Evolutionary conservation across 2,113 vertebrate species (phyloP).

Genomic region (Capra hircus): DNA sequence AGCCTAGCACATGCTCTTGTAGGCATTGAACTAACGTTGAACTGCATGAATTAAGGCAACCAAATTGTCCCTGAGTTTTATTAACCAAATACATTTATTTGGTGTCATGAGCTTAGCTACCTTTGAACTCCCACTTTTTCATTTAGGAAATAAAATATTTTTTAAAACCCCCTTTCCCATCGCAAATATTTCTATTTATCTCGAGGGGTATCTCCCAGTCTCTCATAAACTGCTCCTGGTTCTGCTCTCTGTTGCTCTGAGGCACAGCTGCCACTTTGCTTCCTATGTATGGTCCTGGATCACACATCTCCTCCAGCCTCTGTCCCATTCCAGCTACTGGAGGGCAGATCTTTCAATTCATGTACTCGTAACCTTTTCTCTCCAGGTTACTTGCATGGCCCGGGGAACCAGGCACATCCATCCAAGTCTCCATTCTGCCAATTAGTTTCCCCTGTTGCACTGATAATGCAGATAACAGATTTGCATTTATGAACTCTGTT

Average conservation of each 20-base stretch:
- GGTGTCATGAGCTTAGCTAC: not conserved
- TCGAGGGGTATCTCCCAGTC: not conserved
- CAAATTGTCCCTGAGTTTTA: not conserved
- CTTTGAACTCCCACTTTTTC: not conserved
- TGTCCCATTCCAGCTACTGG: not conserved
- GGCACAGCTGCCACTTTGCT: not conserved
- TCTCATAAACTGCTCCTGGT: not conserved
- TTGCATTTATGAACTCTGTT: not conserved
- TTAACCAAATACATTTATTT: not conserved
- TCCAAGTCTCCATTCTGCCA: not conserved
- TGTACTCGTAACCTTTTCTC: not conserved
- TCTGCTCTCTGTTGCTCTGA: not conserved
- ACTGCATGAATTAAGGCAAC: not conserved
- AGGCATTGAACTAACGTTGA: not conserved
- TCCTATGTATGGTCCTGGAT: not conserved
- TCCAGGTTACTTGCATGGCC: not conserved
- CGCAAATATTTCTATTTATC: not conserved
- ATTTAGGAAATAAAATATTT: not conserved
- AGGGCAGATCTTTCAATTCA: not conserved
- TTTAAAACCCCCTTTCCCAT: not conserved
- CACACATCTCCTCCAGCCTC: not conserved
- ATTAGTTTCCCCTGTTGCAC: not conserved
- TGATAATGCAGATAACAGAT: not conserved
- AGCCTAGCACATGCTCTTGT: too few relatives aligned
- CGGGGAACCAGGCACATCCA: not conserved